Conservation (phyloP, 2,888 invertebrate species). For the Conomelus anceps region DNA sequence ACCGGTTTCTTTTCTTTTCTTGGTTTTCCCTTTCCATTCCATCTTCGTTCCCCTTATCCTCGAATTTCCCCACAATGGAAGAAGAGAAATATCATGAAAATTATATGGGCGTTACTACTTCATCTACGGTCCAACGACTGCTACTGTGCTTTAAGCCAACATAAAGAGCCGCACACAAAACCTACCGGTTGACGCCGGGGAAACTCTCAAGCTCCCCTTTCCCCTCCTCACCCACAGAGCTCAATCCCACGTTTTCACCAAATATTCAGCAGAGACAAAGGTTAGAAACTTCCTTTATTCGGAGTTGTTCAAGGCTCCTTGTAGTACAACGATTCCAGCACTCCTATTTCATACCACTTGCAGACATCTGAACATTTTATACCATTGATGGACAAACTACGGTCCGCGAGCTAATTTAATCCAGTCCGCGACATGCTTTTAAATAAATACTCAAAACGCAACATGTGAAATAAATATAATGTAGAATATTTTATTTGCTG, state of each 20-base stretch:
- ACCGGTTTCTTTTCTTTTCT: background rate
- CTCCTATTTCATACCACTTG: background rate
- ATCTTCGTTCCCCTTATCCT: too few species aligned
- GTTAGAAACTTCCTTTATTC: background rate
- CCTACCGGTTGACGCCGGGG: conserved; percentile 16
- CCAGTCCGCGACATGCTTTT: too few species aligned
- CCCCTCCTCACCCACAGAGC: background rate
- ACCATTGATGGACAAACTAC: too few species aligned
- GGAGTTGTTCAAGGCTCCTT: background rate
- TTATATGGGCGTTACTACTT: background rate
- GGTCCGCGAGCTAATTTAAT: too few species aligned
- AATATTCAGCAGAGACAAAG: background rate
- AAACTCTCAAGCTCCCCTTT: conserved; percentile 13
- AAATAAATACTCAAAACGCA: too few species aligned
- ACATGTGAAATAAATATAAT: too few species aligned
- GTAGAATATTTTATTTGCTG: too few species aligned
- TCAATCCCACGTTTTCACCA: background rate
- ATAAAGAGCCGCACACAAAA: background rate
- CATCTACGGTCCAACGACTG: background rate
- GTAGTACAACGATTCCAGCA: background rate
- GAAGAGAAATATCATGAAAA: conserved; percentile 5
- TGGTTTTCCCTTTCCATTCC: background rate
- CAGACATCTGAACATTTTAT: background rate
- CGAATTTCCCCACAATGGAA: background rate
- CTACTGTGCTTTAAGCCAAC: background rate